Evolutionary conservation across 2,797 vertebrate species (phyloP), one percentile per base, ranked within the genome.

Genomic region (Todus mexicanus): DNA sequence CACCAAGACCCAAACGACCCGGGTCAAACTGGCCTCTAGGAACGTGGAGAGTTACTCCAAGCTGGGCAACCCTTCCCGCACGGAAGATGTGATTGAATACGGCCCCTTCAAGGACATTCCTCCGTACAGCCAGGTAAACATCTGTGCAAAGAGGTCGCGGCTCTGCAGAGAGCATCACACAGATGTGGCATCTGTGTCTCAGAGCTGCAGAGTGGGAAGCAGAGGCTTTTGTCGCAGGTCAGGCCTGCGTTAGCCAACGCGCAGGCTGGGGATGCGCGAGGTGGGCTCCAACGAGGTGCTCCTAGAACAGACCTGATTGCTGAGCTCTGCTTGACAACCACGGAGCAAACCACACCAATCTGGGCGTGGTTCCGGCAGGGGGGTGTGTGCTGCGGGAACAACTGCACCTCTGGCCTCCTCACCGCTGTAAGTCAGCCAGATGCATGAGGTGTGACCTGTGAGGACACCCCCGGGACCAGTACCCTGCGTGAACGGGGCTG

Each of bases 1-100:
- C 63, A 99, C 98, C 45, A 98, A 98, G 87, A 98, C 97, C 87
- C 99, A 99, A 96, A 99, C 97, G 2, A 99, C 98, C 12, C 98
- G 98, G 2, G 98, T 99, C 78, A 99, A 98, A 56, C 97, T 99
- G 57, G 98, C 99, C 73, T 99, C 99, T 72, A 98, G 99, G 93
- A 99, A 98, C 0, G 98, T 98, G 37, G 99, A 99, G 97, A 99
- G 97, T 96, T 99, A 99, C 96, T 99, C 98, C 94, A 99, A 99
- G 93, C 97, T 99, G 95, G 99, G 99, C 35, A 99, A 98, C 96
- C 99, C 99, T 74, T 98, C 97, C 51, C 99, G 99, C 93, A 98
- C 97, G 0, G 99, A 99, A 18, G 99, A 99, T 89, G 66, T 97
- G 53, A 98, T 99, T 11, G 99, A 99, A 79, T 99, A 99, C 1